Conservation (phyloP, 2,888 invertebrate genomes). For the Maniola hyperantus region DNA sequence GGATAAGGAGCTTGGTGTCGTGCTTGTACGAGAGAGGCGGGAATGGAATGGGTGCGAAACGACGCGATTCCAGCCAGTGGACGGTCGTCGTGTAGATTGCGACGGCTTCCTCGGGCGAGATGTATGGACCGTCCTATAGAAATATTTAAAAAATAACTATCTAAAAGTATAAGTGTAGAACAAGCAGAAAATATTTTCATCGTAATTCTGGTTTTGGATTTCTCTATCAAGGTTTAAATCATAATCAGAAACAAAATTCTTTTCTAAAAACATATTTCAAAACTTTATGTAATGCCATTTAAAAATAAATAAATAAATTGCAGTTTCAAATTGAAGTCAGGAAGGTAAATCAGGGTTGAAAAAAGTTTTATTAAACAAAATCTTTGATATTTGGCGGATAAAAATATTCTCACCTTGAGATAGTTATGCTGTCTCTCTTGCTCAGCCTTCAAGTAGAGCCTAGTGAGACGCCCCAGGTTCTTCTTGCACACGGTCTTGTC, state of each 20-base stretch:
- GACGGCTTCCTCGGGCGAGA: slow-evolving; percentile 99
- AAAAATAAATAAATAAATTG: too few relatives aligned
- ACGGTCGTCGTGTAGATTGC: slow-evolving; percentile 99
- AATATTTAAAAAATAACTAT: neutral
- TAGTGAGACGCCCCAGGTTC: slow-evolving; percentile 98
- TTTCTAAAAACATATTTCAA: too few relatives aligned
- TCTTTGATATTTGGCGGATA: too few relatives aligned
- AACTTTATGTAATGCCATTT: too few relatives aligned
- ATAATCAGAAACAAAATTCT: too few relatives aligned
- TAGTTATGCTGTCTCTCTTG: slow-evolving; percentile 99
- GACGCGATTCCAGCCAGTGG: slow-evolving; percentile 98
- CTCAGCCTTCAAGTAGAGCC: slow-evolving; percentile 98
- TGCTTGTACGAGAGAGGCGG: slow-evolving; percentile 99
- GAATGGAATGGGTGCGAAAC: slow-evolving; percentile 99
- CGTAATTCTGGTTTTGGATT: too few relatives aligned
- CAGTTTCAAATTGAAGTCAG: too few relatives aligned
- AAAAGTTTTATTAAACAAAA: too few relatives aligned
- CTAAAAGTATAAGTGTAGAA: neutral
- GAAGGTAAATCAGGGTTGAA: too few relatives aligned
- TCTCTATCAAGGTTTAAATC: too few relatives aligned
- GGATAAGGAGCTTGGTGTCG: slow-evolving; percentile 98
- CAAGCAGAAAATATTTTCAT: too few relatives aligned
- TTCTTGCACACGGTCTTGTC: slow-evolving; percentile 99
- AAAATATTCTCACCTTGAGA: slow-evolving; percentile 86
- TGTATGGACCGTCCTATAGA: slow-evolving; percentile 96